These are phyloP conservation scores for Hydractinia symbiolongicarpus DNA, from an alignment of 30 jellyfish, hydroid and myxozoan genomes.

Conservation along the genomic window DNA sequence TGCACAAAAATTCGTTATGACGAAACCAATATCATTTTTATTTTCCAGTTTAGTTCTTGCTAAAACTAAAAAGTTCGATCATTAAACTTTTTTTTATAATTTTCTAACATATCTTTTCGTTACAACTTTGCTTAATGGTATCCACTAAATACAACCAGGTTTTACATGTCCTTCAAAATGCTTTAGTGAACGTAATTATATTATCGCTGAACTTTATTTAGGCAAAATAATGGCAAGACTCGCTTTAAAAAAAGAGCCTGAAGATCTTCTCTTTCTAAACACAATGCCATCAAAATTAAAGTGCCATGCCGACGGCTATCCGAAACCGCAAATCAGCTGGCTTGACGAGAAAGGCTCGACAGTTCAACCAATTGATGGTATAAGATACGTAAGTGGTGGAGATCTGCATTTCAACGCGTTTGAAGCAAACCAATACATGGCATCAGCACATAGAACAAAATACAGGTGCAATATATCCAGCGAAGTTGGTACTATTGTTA, in stretches of 20 bases:
- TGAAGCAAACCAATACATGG: conserved; percentile 15
- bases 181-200: no score
- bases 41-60: no score
- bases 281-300: conserved; percentile 47
- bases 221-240: conserved; percentile 18
- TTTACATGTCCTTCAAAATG: no score
- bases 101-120: no score
- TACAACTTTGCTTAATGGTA: no score
- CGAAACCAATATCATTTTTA: no score
- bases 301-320: conserved; percentile 76
- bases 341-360: conserved; percentile 41
- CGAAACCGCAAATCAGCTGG: conserved; percentile 72
- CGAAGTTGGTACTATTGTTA: conserved; percentile 54
- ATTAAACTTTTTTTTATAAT: no score
- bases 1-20: no score
- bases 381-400: conserved; percentile 47
- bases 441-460: conserved; percentile 40
- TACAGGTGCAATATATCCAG: conserved; percentile 70
- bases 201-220: no score
- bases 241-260: conserved; percentile 48
- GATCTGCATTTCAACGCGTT: conserved; percentile 60
- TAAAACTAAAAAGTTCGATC: no score
- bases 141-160: no score
- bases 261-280: conserved; percentile 49
- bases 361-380: conserved; percentile 44